Evolutionary conservation across 2,113 vertebrate genomes (phyloP).

Genomic region (Malaclemys terrapin): DNA sequence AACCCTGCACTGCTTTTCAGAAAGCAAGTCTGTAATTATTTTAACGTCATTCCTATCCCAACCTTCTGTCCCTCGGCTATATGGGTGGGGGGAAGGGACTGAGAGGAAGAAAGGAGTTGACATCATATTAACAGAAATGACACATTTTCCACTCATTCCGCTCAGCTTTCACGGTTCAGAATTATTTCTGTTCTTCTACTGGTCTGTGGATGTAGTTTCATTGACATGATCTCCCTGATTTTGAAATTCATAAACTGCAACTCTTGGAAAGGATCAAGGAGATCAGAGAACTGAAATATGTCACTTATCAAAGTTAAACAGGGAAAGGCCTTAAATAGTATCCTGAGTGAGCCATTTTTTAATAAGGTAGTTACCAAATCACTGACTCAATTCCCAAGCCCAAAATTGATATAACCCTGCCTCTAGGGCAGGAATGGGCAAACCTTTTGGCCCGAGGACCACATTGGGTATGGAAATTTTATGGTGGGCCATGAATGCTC

Average conservation of each 20-base stretch:
- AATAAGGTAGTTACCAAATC: slow-evolving; percentile 17
- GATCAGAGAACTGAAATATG: background rate
- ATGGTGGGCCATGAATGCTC: too few species aligned
- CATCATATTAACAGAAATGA: too few species aligned
- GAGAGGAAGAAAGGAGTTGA: background rate
- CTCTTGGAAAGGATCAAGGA: background rate
- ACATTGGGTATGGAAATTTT: too few species aligned
- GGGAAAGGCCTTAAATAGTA: background rate
- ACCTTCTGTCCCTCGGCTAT: background rate
- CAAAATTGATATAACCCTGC: background rate
- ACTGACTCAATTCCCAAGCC: background rate
- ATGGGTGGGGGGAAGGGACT: background rate
- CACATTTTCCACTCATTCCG: background rate
- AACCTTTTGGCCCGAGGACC: too few species aligned
- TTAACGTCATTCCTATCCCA: background rate
- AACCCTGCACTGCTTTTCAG: background rate
- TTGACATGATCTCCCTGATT: rapidly evolving
- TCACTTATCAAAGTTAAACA: background rate
- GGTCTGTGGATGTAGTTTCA: background rate
- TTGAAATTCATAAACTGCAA: rapidly evolving
- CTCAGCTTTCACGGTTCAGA: background rate
- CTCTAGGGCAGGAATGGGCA: too few species aligned
- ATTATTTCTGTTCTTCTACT: background rate
- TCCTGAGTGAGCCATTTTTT: background rate
- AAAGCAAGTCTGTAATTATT: background rate